Evolutionary conservation across 2,888 invertebrate species (phyloP), one percentile per base, ranked within the genome.

Genomic region (Coleophora flavipennella): DNA sequence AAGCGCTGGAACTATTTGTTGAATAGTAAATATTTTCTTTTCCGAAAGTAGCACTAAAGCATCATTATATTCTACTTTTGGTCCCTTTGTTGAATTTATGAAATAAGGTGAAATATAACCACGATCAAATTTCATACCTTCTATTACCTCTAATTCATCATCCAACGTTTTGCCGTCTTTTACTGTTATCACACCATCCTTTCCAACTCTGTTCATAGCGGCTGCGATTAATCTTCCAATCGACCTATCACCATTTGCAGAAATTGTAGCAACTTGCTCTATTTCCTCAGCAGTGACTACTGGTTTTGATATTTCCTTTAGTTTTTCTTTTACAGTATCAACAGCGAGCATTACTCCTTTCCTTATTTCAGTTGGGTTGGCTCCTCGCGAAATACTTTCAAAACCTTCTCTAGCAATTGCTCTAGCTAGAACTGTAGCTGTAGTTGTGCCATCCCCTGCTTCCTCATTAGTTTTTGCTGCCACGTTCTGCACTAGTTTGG

Each of bases 381-480:
- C 97, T 31, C 98, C 98, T 77, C 92, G 95, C 46, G 95, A 96
- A 55, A 99, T 96, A 69, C 92, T 96, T 60, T 99, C 97, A 73
- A 99, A 99, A 8, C 99, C 99, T 80, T 99, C 98, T 72, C 94
- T 97, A 38, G 99, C 98, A 68, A 99, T 99, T 6, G 98, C 93
- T 51, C 99, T 89, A 0, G 99, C 99, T 50, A 99, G 87, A 42
- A 99, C 93, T 1, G 99, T 99, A 3, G 99, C 99, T 10, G 99
- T 96, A 0, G 99, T 99, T 7, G 99, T 99, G 31, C 99, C 99
- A 84, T 99, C 99, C 9, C 99, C 99, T 49, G 99, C 97, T 77
- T 98, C 97, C 76, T 99, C 99, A 59, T 99, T 99, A 0, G 99
- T 98, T 73, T 97, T 99, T 73, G 96, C 96, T n/a, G 99, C 99